A percentile compares a stretch with the other conserved stretches of the same genome.
These are phyloP conservation scores for Epinotia bilunana DNA, from an alignment of 2,888 invertebrate species.

Conservation along the genomic window DNA sequence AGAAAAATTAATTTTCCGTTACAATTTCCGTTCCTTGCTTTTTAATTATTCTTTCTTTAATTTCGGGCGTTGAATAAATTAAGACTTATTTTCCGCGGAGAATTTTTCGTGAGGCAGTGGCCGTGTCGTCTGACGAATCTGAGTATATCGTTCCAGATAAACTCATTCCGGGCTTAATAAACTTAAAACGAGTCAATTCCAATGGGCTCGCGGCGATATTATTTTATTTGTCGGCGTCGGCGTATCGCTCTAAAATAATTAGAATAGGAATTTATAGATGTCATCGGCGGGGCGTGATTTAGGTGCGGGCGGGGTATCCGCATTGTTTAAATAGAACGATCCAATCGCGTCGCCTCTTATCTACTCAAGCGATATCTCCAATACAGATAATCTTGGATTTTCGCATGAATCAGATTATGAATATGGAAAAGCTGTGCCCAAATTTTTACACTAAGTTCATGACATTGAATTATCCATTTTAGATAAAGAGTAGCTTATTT, in stretches of 20 bases:
- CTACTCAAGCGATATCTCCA: slow-evolving; percentile 50
- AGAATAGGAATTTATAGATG: slow-evolving; percentile 79
- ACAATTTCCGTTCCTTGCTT: slow-evolving; percentile 50
- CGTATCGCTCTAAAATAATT: slow-evolving; percentile 77
- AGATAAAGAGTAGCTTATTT: too few species aligned
- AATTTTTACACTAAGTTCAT: not conserved
- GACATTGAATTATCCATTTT: too few species aligned
- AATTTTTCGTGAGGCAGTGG: slow-evolving; percentile 17
- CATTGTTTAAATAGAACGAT: slow-evolving; percentile 64
- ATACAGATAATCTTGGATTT: slow-evolving; percentile 41
- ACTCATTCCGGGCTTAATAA: slow-evolving; percentile 69
- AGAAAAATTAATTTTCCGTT: slow-evolving; percentile 56
- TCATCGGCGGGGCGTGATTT: slow-evolving; percentile 72
- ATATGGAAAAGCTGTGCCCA: not conserved
- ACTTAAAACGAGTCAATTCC: slow-evolving; percentile 71
- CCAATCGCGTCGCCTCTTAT: slow-evolving; percentile 54
- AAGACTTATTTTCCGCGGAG: slow-evolving; percentile 37
- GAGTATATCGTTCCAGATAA: slow-evolving; percentile 58
- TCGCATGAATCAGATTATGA: slow-evolving; percentile 20
- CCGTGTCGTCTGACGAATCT: slow-evolving; percentile 55
- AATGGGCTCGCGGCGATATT: slow-evolving; percentile 66
- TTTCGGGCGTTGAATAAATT: slow-evolving; percentile 48
- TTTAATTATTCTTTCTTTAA: slow-evolving; percentile 54
- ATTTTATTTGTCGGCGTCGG: slow-evolving; percentile 76
- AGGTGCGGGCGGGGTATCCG: slow-evolving; percentile 59